Evolutionary conservation across 2,888 invertebrate species (phyloP).

Genomic region (Hyposoter didymator): DNA sequence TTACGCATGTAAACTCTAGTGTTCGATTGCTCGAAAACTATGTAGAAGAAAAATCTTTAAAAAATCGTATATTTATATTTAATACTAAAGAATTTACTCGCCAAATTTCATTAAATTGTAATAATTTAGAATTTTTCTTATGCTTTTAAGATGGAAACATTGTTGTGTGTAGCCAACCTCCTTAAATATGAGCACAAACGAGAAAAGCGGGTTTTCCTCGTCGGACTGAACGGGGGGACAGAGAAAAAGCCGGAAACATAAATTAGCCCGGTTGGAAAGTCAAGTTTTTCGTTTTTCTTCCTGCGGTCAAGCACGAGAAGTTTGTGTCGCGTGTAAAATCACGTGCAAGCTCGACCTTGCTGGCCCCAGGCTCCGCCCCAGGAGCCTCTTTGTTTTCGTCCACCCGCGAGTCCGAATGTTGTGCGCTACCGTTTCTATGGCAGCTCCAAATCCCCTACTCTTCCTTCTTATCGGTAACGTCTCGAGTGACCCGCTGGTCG

Average conservation of each 20-base stretch:
- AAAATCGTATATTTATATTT: no score
- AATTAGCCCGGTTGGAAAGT: background rate
- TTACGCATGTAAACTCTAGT: no score
- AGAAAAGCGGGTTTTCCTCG: background rate
- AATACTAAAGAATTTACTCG: no score
- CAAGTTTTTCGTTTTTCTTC: background rate
- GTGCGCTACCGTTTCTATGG: slow-evolving; percentile 81
- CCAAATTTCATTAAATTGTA: no score
- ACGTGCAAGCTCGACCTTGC: slow-evolving; percentile 64
- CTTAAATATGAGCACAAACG: no score
- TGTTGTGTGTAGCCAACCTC: no score
- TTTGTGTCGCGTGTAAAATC: background rate
- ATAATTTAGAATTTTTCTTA: no score
- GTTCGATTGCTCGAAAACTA: no score
- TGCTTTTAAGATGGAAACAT: no score
- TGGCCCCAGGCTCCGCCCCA: slow-evolving; percentile 73
- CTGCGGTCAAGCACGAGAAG: background rate
- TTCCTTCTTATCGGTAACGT: slow-evolving; percentile 4
- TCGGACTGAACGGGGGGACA: background rate
- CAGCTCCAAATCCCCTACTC: slow-evolving; percentile 47
- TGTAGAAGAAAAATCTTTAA: no score
- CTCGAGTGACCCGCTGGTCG: slow-evolving; percentile 82
- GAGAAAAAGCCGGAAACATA: background rate
- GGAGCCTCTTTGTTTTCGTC: slow-evolving; percentile 53
- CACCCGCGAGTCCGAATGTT: slow-evolving; percentile 72